A percentile compares a stretch with the other conserved stretches of the same genome.
These are phyloP conservation scores for Aepyceros melampus DNA, from an alignment of 2,113 vertebrate species.

Conservation along the genomic window DNA sequence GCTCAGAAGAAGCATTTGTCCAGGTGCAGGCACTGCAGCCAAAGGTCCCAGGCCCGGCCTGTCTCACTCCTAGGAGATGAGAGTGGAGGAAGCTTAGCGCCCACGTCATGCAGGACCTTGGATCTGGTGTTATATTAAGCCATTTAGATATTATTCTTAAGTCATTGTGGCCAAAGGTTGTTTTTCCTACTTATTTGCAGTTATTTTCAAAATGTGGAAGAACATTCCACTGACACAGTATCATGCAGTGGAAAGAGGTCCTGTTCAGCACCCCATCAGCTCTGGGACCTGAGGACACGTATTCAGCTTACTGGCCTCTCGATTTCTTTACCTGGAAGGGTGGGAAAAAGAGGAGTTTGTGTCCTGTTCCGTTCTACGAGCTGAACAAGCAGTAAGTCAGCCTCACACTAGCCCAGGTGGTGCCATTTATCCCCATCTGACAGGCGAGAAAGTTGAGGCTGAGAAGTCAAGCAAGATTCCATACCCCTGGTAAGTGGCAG, in stretches of 20 bases:
- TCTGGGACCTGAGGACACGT: not conserved
- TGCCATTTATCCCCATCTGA: not conserved
- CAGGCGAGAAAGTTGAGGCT: not conserved
- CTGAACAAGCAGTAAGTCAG: not conserved
- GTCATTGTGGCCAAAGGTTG: not conserved
- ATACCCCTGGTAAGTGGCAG: not conserved
- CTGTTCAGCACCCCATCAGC: not conserved
- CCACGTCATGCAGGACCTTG: not conserved
- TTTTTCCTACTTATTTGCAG: not conserved
- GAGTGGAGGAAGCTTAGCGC: not conserved
- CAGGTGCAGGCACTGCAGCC: not conserved
- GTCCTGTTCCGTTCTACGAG: not conserved
- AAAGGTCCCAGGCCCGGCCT: not conserved
- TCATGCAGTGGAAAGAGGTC: not conserved
- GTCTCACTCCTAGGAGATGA: not conserved
- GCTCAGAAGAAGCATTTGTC: not conserved
- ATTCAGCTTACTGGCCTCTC: not conserved
- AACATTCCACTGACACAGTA: not conserved
- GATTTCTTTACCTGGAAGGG: not conserved
- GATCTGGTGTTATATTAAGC: not conserved
- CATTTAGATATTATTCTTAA: not conserved
- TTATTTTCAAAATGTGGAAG: not conserved
- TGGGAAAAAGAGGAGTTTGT: not conserved
- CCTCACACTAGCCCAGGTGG: not conserved
- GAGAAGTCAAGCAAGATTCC: not conserved